A percentile compares a stretch with the other conserved stretches of the same genome.
Evolutionary conservation across 53 echinoderm and acorn worm genomes (phyloP).

Genomic region (Paelopatides confundens): DNA sequence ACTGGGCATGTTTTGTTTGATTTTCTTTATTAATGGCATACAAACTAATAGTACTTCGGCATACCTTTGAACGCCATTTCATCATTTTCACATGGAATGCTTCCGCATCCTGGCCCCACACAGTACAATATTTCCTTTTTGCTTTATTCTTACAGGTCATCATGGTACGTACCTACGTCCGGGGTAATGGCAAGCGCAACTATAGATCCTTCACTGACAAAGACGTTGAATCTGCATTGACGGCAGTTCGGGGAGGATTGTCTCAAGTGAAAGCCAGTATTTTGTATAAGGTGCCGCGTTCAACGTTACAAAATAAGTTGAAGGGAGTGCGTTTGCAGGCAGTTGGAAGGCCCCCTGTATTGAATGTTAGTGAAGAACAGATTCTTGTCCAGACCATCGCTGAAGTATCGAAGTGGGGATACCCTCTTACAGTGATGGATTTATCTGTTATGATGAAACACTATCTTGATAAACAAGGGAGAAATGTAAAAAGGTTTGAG

Average conservation of each 20-base stretch:
- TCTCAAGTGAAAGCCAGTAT: background rate
- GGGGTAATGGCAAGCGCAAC: background rate
- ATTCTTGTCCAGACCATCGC: background rate
- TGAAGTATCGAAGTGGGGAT: background rate
- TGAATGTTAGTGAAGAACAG: background rate
- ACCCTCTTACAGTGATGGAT: background rate
- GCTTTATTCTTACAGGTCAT: constrained; percentile 8
- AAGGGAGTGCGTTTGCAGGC: background rate
- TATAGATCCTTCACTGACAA: background rate
- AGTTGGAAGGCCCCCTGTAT: background rate
- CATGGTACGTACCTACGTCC: background rate
- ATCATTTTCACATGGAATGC: no score
- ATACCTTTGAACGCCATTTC: no score
- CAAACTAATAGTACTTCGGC: no score
- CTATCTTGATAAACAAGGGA: constrained; percentile 1
- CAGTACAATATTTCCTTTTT: no score
- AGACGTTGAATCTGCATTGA: background rate
- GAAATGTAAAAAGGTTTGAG: background rate
- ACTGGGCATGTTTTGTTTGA: no score
- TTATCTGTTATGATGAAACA: background rate
- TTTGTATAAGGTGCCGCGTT: background rate
- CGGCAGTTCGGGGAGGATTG: background rate
- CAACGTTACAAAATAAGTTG: constrained; percentile 1
- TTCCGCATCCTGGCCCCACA: no score
- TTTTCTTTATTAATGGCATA: no score